phyloP scores from a whole-genome alignment of 2,888 invertebrate species.

The Limnephilus rhombicus region DNA sequence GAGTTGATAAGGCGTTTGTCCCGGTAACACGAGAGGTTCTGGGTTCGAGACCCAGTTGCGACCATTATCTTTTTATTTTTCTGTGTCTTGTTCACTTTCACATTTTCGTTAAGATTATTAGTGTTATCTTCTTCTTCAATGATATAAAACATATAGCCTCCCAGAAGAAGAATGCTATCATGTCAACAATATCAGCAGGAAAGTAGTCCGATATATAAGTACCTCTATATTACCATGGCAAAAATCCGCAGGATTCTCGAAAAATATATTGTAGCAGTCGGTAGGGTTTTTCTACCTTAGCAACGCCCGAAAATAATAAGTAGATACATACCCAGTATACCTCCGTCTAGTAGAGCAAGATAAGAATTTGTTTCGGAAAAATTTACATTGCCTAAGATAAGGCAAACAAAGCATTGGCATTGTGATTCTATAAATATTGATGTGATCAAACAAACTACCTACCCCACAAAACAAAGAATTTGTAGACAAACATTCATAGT shows the following conservation, averaged over 20 bases:
- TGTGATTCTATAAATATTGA: not conserved
- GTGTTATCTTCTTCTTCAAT: no score
- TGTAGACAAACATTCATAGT: not conserved
- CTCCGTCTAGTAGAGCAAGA: not conserved
- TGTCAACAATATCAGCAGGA: not conserved
- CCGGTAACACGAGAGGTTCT: no score
- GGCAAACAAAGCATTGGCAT: not conserved
- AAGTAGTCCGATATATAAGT: not conserved
- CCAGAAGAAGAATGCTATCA: not conserved
- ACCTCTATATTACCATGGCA: not conserved
- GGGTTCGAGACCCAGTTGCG: no score
- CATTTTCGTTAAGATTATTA: no score
- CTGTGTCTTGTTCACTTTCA: no score
- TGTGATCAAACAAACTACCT: not conserved
- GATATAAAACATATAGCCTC: not conserved
- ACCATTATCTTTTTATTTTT: no score
- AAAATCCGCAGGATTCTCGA: not conserved
- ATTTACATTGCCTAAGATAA: not conserved
- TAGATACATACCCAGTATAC: not conserved
- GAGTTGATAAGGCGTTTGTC: no score
- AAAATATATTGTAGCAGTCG: not conserved
- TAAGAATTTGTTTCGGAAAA: not conserved
- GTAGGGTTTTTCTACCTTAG: not conserved
- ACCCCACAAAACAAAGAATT: slow-evolving; percentile 4
- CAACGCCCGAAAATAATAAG: not conserved